phyloP scores from a whole-genome alignment of 2,888 invertebrate species.

The Leptinotarsa rubiginosa region DNA sequence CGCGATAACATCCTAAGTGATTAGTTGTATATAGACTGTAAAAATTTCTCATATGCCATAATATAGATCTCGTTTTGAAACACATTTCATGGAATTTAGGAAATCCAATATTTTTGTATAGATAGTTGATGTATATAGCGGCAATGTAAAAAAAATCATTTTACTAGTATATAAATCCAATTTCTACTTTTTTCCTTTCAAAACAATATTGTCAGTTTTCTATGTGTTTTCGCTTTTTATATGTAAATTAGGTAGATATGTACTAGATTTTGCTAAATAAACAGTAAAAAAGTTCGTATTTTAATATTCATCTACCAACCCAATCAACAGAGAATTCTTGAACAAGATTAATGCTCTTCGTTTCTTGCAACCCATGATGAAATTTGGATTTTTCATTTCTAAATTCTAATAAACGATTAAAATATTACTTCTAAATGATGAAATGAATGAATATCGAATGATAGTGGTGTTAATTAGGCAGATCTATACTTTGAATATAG shows the following conservation, averaged over 20 bases:
- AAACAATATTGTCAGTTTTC: slow-evolving; percentile 50
- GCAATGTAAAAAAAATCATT: slow-evolving; percentile 44
- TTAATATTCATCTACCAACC: background rate
- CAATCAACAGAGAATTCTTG: background rate
- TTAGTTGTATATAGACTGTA: slow-evolving; percentile 44
- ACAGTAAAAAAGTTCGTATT: slow-evolving; percentile 22
- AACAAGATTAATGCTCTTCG: too few species aligned
- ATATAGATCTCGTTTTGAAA: slow-evolving; percentile 44
- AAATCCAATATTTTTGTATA: slow-evolving; percentile 40
- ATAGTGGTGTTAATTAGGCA: too few species aligned
- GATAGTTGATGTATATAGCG: slow-evolving; percentile 41
- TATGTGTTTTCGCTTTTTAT: slow-evolving; percentile 51
- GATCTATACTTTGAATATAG: too few species aligned
- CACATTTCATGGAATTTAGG: slow-evolving; percentile 17
- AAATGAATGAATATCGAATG: too few species aligned
- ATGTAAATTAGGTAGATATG: slow-evolving; percentile 49
- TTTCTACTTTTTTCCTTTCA: slow-evolving; percentile 39
- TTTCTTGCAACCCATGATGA: too few species aligned
- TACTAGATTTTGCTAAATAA: slow-evolving; percentile 51
- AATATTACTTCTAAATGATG: too few species aligned
- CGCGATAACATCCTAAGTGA: slow-evolving; percentile 26
- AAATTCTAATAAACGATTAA: too few species aligned
- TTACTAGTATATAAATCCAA: slow-evolving; percentile 53
- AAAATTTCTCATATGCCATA: slow-evolving; percentile 40
- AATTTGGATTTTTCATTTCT: too few species aligned